Base-by-base conservation (phyloP, 2,113 vertebrate genomes). In the Phyllopteryx taeniolatus region DNA sequence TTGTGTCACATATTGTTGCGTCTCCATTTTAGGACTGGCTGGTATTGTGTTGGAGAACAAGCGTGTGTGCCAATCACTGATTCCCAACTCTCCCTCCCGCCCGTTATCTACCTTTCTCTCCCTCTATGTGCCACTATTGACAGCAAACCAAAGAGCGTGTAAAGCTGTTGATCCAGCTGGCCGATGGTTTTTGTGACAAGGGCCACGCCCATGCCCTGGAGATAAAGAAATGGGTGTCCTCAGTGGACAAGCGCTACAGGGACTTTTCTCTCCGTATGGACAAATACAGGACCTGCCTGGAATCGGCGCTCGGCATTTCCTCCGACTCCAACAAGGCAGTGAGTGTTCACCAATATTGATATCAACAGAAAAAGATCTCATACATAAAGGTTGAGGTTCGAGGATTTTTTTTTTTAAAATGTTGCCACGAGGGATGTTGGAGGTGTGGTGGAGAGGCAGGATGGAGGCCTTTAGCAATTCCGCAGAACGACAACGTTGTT, bases 141-240 rank as follows among this genome's bases (percentile, higher is more conserved):
- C 91, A 99, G 98, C 98, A 99, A 99, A 99, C 98, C 93, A 99
- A 98, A 97, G 97, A 99, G 92, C 93, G 98, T 33, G 98, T 99
- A 83, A 99, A 99, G 93, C 93, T 99, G 90, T 93, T 99, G 94
- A 99, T 99, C 92, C 98, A 99, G 94, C 93, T 99, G 90, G 98
- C 98, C 0, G 98, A 99, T 87, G 96, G 97, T 91, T 99, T 99
- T 93, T 99, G 97, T 93, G 97, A 99, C 91, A 99, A 99, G 86
- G 98, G 98, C 68, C 98, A 99, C 93, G 94, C 97, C 91, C 98
- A 99, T 80, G 96, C 97, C 62, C 93, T 94, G 84, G 98, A 99
- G 92, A 99, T 99, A 91, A 98, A 99, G 92, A 98, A 98, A 94
- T 99, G 98, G 93, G 97, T 99, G 83, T 95, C 95, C 53, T 96